Evolutionary conservation across 2,797 vertebrate species (phyloP).

Genomic region (Alectoris magna): DNA sequence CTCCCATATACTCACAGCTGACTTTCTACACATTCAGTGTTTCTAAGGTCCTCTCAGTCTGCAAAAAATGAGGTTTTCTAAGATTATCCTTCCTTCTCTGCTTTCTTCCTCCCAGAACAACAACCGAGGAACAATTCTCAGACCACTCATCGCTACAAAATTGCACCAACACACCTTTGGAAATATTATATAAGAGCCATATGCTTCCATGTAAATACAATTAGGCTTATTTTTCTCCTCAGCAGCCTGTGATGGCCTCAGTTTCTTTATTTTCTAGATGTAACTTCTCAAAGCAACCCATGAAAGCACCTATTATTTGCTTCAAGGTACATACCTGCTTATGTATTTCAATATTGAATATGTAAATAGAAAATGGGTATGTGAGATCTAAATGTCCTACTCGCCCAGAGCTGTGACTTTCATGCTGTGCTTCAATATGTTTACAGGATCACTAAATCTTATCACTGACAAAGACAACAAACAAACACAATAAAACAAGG

Average conservation of each 20-base stretch:
- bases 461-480: background rate
- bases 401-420: background rate
- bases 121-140: background rate
- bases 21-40: background rate
- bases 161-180: background rate
- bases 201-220: background rate
- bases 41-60: background rate
- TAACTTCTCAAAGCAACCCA: background rate
- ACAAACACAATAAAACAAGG: background rate
- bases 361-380: background rate
- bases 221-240: background rate
- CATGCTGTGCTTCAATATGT: background rate
- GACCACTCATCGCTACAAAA: accelerated
- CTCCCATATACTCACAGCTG: background rate
- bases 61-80: background rate
- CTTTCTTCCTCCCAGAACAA: background rate
- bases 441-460: background rate
- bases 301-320: background rate
- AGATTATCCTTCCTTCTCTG: background rate
- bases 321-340: background rate
- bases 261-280: background rate
- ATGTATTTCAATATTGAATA: background rate
- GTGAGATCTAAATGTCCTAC: background rate
- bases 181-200: background rate
- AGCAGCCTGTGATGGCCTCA: background rate